Percentiles rank a stretch among this genome's conserved stretches.
phyloP scores from a whole-genome alignment of 1,140 invertebrate species.

The Nomia melanderi region DNA sequence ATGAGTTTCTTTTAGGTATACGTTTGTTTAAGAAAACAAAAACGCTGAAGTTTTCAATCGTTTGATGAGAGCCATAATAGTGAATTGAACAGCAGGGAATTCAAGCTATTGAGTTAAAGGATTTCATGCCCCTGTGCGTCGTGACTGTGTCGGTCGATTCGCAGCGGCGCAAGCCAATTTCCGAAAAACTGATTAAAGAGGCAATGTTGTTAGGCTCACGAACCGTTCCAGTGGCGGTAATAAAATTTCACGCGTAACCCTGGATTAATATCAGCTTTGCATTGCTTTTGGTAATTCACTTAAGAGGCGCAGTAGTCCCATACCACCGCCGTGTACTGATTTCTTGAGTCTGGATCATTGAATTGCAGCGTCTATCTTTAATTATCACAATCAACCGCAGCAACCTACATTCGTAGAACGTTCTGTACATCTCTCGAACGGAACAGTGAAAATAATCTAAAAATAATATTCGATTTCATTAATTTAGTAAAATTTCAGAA shows the following conservation, averaged over 20 bases:
- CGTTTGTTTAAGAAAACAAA: no score
- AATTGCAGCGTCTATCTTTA: slow-evolving; percentile 26
- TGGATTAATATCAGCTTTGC: slow-evolving; percentile 30
- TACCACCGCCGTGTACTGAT: slow-evolving; percentile 3
- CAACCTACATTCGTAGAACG: slow-evolving; percentile 5
- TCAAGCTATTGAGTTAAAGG: background rate
- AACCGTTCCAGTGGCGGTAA: background rate
- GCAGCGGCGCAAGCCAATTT: background rate
- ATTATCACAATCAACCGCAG: slow-evolving; percentile 21
- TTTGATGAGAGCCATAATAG: background rate
- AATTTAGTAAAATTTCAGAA: no score
- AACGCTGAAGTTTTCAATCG: no score
- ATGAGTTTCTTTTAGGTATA: no score
- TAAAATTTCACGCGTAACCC: slow-evolving; percentile 18
- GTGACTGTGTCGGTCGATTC: background rate
- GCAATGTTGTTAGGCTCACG: background rate
- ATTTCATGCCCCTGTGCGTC: background rate
- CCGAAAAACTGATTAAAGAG: background rate
- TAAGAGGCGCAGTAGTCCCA: background rate
- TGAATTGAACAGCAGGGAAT: background rate
- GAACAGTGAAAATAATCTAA: no score
- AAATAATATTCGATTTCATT: background rate
- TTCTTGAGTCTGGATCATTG: slow-evolving; percentile 13
- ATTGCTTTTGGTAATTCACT: slow-evolving; percentile 26
- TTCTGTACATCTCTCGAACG: no score